Percentiles rank a stretch among this genome's conserved stretches.
Evolutionary conservation across 2,797 vertebrate species (phyloP).

Genomic region (Columba guinea): DNA sequence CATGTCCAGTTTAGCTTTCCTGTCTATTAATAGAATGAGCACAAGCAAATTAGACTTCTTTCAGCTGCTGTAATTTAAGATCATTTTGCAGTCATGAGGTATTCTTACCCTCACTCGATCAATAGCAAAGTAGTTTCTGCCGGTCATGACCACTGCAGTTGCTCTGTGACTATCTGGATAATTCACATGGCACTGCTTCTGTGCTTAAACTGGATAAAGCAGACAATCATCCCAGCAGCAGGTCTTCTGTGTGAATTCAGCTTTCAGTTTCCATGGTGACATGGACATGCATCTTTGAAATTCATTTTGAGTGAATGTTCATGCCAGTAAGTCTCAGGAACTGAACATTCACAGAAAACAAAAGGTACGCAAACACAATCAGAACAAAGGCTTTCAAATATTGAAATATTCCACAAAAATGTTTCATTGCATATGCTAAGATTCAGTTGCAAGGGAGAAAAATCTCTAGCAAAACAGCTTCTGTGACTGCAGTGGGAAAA

Average conservation of each 20-base stretch:
- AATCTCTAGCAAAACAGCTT: neutral
- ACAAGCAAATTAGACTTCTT: neutral
- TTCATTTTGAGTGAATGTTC: neutral
- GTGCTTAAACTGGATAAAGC: neutral
- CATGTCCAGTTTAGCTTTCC: neutral
- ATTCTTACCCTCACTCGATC: neutral
- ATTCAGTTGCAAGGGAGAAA: neutral
- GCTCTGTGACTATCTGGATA: neutral
- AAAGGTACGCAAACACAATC: neutral
- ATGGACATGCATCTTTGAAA: neutral
- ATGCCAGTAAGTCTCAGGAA: neutral
- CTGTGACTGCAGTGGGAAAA: neutral
- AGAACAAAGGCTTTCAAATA: conserved; percentile 12
- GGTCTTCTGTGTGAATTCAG: neutral
- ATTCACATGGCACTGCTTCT: neutral
- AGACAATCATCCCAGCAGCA: conserved; percentile 12
- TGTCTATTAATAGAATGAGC: neutral
- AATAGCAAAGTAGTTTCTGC: neutral
- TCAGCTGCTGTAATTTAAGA: neutral
- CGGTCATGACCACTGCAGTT: neutral
- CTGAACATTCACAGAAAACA: conserved; percentile 18
- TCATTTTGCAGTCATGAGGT: neutral
- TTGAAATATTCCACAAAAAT: conserved; percentile 16
- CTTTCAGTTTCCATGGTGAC: conserved; percentile 15
- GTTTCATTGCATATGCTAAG: neutral